Evolutionary conservation across 2,113 vertebrate genomes (phyloP).

Genomic region (Apodemus speciosus): DNA sequence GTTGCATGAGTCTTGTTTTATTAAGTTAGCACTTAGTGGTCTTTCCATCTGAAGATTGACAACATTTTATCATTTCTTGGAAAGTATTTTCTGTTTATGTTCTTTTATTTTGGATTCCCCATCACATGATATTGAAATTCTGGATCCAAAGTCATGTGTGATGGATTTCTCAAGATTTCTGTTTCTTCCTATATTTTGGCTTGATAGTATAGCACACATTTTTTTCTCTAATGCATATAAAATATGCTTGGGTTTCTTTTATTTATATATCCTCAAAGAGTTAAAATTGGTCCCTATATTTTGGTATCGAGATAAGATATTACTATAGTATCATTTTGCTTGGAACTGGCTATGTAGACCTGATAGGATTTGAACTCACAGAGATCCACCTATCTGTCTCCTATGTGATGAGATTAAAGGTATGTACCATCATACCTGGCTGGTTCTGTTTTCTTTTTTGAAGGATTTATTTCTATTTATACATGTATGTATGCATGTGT

Average conservation of each 20-base stretch:
- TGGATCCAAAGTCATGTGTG: not conserved
- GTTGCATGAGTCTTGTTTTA: not conserved
- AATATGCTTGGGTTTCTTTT: not conserved
- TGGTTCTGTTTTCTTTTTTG: not conserved
- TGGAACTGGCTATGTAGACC: not conserved
- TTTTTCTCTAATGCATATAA: not conserved
- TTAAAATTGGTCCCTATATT: not conserved
- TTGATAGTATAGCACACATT: not conserved
- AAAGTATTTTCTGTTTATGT: conserved; percentile 2
- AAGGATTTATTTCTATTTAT: not conserved
- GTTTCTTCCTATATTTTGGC: not conserved
- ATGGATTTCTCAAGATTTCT: not conserved
- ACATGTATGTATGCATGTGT: not conserved
- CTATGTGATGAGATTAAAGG: not conserved
- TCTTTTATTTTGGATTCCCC: not conserved
- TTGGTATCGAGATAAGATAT: not conserved
- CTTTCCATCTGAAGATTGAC: not conserved
- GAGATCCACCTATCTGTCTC: not conserved
- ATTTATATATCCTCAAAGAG: not conserved
- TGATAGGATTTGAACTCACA: not conserved
- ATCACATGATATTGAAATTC: not conserved
- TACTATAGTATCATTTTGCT: not conserved
- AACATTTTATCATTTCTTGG: not conserved
- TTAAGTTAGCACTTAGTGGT: not conserved
- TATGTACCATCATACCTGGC: not conserved